These are phyloP conservation scores for Chrysaora quinquecirrha DNA, from an alignment of 30 jellyfish, hydroid and myxozoan species.

Conservation along the genomic window DNA sequence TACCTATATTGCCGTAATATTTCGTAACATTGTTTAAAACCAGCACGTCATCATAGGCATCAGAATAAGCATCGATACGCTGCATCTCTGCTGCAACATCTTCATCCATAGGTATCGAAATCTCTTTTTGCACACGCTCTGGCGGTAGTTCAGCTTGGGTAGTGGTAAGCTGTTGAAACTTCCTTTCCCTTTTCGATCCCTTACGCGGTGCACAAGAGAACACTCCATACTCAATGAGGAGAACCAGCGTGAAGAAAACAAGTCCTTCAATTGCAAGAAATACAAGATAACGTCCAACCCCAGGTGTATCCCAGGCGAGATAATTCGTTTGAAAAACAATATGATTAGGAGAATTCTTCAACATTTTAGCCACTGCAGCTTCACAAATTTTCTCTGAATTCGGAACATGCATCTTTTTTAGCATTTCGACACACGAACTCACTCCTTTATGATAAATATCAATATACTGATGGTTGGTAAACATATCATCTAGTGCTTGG, in stretches of 20 bases:
- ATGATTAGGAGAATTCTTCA: slow-evolving; percentile 23
- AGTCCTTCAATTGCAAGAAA: slow-evolving; percentile 87
- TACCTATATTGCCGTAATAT: slow-evolving; percentile 53
- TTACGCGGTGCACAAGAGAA: background rate
- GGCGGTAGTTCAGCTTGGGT: background rate
- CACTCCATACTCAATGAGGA: slow-evolving; percentile 71
- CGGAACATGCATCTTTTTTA: slow-evolving; percentile 13
- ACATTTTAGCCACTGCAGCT: background rate
- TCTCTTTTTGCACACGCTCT: background rate
- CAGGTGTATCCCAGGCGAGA: slow-evolving; percentile 95
- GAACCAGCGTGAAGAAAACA: slow-evolving; percentile 76
- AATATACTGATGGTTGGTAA: slow-evolving; percentile 72
- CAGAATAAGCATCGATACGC: slow-evolving; percentile 32
- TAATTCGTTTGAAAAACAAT: slow-evolving; percentile 68
- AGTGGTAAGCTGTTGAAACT: background rate
- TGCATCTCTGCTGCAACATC: slow-evolving; percentile 81
- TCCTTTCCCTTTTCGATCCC: background rate
- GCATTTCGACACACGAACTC: slow-evolving; percentile 49
- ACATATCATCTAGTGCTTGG: slow-evolving; percentile 87
- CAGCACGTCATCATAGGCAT: slow-evolving; percentile 61
- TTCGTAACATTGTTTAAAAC: slow-evolving; percentile 69
- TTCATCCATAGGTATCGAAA: slow-evolving; percentile 41
- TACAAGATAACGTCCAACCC: slow-evolving; percentile 86
- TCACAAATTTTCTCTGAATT: slow-evolving; percentile 28
- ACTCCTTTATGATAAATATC: slow-evolving; percentile 55